These are phyloP conservation scores for Nibea albiflora DNA, from an alignment of 2,113 vertebrate species.

Conservation along the genomic window DNA sequence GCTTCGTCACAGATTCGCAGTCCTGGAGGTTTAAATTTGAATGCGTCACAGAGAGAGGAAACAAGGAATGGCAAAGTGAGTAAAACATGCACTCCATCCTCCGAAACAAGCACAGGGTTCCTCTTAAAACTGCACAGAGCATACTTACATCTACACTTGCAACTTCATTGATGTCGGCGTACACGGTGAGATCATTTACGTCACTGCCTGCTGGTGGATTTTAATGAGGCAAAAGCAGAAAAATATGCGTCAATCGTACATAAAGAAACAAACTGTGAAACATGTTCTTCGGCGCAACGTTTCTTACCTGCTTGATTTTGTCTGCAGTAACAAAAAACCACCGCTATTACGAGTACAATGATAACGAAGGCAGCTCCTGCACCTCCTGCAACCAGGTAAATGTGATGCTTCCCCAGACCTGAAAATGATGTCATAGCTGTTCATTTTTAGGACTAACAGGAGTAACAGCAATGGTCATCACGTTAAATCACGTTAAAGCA, in stretches of 20 bases:
- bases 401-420: rapidly evolving
- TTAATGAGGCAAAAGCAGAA: no score
- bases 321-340: background rate
- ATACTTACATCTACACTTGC: conserved; percentile 11
- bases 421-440: rapidly evolving
- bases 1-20: background rate
- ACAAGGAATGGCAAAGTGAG: background rate
- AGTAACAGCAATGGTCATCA: background rate
- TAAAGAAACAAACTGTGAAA: background rate
- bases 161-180: conserved; percentile 45
- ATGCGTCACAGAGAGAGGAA: background rate
- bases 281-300: background rate
- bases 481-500: background rate
- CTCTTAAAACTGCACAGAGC: background rate
- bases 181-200: conserved; percentile 38
- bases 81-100: background rate
- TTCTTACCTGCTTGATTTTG: conserved; percentile 1
- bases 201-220: background rate
- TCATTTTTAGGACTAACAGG: background rate
- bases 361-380: background rate
- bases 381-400: background rate
- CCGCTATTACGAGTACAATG: background rate
- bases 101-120: background rate
- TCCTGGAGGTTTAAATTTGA: background rate
- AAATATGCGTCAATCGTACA: no score